Conservation (phyloP, 1,140 invertebrate species). For the Eueides isabella region DNA sequence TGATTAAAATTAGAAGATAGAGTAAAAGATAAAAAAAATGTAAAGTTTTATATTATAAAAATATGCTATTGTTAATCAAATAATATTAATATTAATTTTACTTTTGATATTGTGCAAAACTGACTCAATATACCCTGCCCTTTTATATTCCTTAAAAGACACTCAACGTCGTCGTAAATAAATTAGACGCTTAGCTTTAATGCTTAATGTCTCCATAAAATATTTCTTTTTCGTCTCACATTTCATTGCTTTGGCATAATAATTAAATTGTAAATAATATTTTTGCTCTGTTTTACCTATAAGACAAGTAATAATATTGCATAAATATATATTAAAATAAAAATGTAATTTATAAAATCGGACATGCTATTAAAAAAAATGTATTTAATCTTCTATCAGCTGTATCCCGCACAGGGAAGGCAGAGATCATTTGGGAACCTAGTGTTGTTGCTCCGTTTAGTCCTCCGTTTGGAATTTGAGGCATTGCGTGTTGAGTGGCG, state of each 20-base stretch:
- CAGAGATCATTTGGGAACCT: too few relatives aligned
- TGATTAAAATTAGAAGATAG: neutral
- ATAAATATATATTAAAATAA: too few relatives aligned
- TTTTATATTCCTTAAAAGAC: slow-evolving; percentile 14
- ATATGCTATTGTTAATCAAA: neutral
- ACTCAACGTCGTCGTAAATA: slow-evolving; percentile 33
- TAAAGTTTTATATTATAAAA: neutral
- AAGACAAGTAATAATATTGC: too few relatives aligned
- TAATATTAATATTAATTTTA: neutral
- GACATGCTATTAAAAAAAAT: too few relatives aligned
- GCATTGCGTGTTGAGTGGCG: too few relatives aligned
- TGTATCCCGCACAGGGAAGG: too few relatives aligned
- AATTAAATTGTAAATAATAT: neutral
- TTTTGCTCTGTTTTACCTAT: neutral
- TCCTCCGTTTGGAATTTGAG: too few relatives aligned
- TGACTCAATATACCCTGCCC: neutral
- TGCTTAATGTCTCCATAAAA: slow-evolving; percentile 31
- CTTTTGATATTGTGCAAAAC: neutral
- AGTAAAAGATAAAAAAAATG: neutral
- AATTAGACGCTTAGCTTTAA: slow-evolving; percentile 37
- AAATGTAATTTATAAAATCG: too few relatives aligned
- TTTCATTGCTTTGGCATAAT: neutral
- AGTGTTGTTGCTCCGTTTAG: too few relatives aligned
- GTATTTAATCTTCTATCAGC: too few relatives aligned
- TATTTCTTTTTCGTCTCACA: slow-evolving; percentile 23